These are phyloP conservation scores for Pristionchus maxplancki DNA, from an alignment of 2,888 invertebrate genomes.

Conservation along the genomic window DNA sequence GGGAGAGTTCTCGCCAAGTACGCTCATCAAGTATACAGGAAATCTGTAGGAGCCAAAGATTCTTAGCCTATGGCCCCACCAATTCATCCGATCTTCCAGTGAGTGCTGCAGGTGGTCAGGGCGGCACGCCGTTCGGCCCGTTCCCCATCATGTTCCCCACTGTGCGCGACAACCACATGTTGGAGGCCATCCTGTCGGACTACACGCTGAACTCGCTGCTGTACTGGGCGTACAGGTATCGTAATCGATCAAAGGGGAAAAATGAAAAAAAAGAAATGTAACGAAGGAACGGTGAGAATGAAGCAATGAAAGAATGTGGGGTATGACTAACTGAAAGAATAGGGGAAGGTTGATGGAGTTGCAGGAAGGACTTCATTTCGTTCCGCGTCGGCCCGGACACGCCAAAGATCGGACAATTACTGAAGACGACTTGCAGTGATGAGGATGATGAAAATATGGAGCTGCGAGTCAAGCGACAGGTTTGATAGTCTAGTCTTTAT, in stretches of 20 bases:
- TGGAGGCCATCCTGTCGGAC: slow-evolving; percentile 71
- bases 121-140: slow-evolving; percentile 72
- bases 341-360: no score
- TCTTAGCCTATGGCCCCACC: no score
- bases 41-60: no score
- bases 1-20: slow-evolving; percentile 62
- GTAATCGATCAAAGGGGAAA: no score
- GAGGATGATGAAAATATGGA: neutral
- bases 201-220: slow-evolving; percentile 73
- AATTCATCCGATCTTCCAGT: no score
- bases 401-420: slow-evolving; percentile 74
- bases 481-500: no score
- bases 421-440: slow-evolving; percentile 74
- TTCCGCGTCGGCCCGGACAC: slow-evolving; percentile 76
- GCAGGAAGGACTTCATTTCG: slow-evolving; percentile 71
- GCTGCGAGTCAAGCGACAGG: no score
- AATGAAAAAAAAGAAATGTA: no score
- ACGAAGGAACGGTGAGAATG: no score
- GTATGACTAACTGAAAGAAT: no score
- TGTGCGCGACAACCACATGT: slow-evolving; percentile 67
- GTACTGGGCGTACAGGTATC: slow-evolving; percentile 66
- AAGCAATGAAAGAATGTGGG: no score
- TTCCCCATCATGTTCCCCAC: slow-evolving; percentile 72
- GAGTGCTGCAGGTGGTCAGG: neutral
- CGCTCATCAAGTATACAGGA: neutral